Evolutionary conservation across 2,888 invertebrate species (phyloP).

Genomic region (Embidobia sp.): DNA sequence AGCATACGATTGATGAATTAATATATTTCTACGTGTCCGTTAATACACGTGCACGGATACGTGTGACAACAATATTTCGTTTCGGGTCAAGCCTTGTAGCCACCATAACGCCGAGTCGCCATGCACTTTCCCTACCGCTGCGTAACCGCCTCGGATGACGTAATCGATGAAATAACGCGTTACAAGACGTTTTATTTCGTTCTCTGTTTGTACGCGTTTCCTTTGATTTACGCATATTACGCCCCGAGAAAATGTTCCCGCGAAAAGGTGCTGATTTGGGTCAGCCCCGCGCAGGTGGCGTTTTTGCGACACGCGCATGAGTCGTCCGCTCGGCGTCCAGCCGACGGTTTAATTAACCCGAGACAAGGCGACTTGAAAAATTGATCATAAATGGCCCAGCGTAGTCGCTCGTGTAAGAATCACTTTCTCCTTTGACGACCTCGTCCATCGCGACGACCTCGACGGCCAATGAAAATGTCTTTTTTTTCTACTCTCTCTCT

Average conservation of each 20-base stretch:
- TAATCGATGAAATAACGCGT: constrained; percentile 65
- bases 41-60: too few relatives aligned
- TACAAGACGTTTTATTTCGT: constrained; percentile 57
- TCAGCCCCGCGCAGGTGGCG: neutral
- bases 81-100: constrained; percentile 63
- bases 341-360: neutral
- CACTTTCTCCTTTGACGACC: constrained; percentile 63
- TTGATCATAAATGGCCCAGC: constrained; percentile 30
- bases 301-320: too few relatives aligned
- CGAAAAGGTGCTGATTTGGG: constrained; percentile 2
- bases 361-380: constrained; percentile 23
- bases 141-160: constrained; percentile 60
- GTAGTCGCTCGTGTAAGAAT: constrained; percentile 37
- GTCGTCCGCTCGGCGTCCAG: too few relatives aligned
- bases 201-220: constrained; percentile 41
- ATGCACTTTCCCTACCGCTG: constrained; percentile 62
- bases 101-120: constrained; percentile 53
- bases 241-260: constrained; percentile 9
- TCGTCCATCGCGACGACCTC: constrained; percentile 59
- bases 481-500: constrained; percentile 9
- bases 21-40: neutral
- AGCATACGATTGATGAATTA: too few relatives aligned
- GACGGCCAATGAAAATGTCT: constrained; percentile 54
- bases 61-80: constrained; percentile 61
- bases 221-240: constrained; percentile 46